Percentiles rank a stretch among this genome's conserved stretches.
These are phyloP conservation scores for Chrysoperla carnea DNA, from an alignment of 1,140 invertebrate species.

Conservation along the genomic window DNA sequence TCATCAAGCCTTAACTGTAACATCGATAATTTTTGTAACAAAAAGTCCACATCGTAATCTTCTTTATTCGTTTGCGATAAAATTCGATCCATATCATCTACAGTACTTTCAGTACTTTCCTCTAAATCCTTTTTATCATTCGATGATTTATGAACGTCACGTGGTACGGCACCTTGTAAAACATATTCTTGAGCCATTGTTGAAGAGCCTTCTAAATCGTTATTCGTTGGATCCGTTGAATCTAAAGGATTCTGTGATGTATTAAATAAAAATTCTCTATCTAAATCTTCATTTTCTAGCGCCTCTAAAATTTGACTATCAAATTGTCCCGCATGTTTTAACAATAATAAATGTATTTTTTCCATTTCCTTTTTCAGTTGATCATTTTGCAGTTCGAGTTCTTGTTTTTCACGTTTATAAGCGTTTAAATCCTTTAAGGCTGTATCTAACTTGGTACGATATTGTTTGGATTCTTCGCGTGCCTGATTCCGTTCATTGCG, in stretches of 20 bases:
- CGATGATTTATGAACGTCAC: conserved; percentile 31
- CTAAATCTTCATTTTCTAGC: conserved; percentile 21
- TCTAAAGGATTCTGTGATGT: conserved; percentile 2
- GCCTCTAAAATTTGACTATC: conserved; percentile 30
- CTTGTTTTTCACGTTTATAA: conserved; percentile 62
- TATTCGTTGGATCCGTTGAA: neutral
- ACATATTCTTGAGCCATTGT: conserved; percentile 31
- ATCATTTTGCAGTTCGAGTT: conserved; percentile 63
- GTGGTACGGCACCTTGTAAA: conserved; percentile 41
- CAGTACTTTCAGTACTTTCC: conserved; percentile 11
- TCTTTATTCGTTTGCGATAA: conserved; percentile 16
- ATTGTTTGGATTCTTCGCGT: conserved; percentile 65
- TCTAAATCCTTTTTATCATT: conserved; percentile 15
- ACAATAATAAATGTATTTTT: conserved; percentile 43
- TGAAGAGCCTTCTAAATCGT: neutral
- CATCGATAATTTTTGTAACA: conserved; percentile 46
- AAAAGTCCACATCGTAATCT: conserved; percentile 35
- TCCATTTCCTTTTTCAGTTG: conserved; percentile 66
- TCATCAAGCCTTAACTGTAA: conserved; percentile 55
- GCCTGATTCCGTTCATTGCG: conserved; percentile 73
- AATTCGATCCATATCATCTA: conserved; percentile 13
- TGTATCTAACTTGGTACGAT: conserved; percentile 62
- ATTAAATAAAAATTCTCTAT: conserved; percentile 19
- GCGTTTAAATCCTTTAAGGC: conserved; percentile 57
- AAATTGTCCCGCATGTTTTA: conserved; percentile 50